phyloP scores from a whole-genome alignment of 2,888 invertebrate species.

The Pantelozetes paolii region DNA sequence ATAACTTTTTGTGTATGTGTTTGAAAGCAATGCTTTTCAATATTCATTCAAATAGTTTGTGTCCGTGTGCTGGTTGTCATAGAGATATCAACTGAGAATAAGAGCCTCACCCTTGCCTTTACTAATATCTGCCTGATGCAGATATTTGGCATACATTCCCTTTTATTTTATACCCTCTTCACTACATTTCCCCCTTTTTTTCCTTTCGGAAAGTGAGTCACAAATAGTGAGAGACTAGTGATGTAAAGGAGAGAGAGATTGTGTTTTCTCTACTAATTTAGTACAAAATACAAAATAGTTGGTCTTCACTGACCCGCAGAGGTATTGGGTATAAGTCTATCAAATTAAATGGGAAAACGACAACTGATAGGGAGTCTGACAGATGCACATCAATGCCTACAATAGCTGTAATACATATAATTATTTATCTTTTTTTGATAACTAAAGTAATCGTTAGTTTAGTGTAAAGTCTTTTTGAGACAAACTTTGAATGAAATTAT shows the following conservation, averaged over 20 bases:
- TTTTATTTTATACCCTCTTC: not conserved
- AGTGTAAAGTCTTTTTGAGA: not conserved
- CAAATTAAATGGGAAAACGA: conserved; percentile 2
- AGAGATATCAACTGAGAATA: conserved; percentile 22
- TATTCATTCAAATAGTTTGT: not conserved
- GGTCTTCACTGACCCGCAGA: not conserved
- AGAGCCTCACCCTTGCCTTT: conserved; percentile 22
- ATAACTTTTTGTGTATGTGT: too few relatives aligned
- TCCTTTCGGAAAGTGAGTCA: not conserved
- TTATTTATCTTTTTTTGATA: not conserved
- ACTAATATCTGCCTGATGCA: not conserved
- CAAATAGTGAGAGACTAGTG: not conserved
- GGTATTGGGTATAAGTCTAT: not conserved
- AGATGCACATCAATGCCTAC: not conserved
- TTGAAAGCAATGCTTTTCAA: conserved; percentile 6
- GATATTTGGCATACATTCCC: not conserved
- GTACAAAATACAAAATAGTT: too few relatives aligned
- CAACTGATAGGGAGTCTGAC: not conserved
- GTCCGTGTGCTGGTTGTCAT: conserved; percentile 7
- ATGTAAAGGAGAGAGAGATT: not conserved
- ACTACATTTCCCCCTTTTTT: not conserved
- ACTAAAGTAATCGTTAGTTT: not conserved
- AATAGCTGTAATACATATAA: not conserved
- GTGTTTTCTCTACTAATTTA: conserved; percentile 18
- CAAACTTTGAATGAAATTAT: not conserved